Evolutionary conservation across 2,797 vertebrate species (phyloP).

Genomic region (Gouania willdenowi): DNA sequence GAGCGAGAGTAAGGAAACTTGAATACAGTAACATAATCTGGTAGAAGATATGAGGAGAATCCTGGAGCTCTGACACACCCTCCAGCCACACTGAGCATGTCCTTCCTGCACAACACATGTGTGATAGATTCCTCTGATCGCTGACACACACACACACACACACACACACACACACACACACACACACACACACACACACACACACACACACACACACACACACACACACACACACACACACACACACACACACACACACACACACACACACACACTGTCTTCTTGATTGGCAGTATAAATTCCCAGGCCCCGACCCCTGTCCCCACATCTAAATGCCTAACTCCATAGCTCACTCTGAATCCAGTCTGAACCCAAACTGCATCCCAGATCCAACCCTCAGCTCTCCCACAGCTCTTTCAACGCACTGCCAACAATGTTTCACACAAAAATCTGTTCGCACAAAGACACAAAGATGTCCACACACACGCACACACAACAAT

Average conservation of each 20-base stretch:
- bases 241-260: conserved; percentile 5
- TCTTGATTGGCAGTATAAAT: background rate
- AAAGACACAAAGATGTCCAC: background rate
- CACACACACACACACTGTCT: background rate
- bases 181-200: background rate
- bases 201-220: background rate
- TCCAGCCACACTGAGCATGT: conserved; percentile 26
- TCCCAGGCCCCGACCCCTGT: background rate
- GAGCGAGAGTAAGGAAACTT: background rate
- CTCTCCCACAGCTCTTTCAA: background rate
- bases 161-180: background rate
- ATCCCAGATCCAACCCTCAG: background rate
- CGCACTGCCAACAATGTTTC: background rate
- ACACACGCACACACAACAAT: conserved; percentile 4
- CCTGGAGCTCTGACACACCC: conserved; percentile 56
- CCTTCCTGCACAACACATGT: conserved; percentile 31
- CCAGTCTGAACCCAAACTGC: background rate
- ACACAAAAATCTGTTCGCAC: background rate
- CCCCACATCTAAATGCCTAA: background rate
- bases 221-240: background rate
- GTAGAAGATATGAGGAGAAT: conserved; percentile 51
- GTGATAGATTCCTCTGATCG: conserved; percentile 41
- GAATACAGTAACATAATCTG: conserved; percentile 44
- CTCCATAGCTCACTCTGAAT: background rate
- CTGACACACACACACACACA: conserved; percentile 5